Base-by-base conservation (phyloP, 2,888 invertebrate genomes). In the Clusia tigrina region DNA sequence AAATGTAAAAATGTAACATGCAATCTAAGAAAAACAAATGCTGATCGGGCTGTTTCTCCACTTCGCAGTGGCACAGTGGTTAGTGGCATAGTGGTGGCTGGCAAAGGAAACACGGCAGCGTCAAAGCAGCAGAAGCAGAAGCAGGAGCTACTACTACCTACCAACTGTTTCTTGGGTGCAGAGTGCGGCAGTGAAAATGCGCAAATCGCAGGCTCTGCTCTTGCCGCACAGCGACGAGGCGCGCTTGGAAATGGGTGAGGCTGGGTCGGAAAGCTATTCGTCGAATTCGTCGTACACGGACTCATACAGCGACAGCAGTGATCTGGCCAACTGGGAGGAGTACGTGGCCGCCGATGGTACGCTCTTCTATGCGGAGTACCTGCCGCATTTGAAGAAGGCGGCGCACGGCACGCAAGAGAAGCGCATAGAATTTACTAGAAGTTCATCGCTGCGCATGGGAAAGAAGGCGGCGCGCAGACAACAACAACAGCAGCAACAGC, bases 331-430 rank as follows among this genome's bases (percentile, higher is more conserved):
- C 63, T 83, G 83, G 83, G 81, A 81, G 63, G 75, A 77, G 63
- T 78, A 74, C 67, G 75, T 83, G 25, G 71, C 74, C 2, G 69
- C 73, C 42, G 76, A 89, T 71, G 91, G 91, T 2, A 89, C 89
- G 72, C 81, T 92, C 6, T 86, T 90, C 56, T 91, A 87, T 74
- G 87, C 90, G 23, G 90, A 89, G 80, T 86, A 81, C 66, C 80
- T 77, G 73, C 67, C 73, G 61, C 68, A 73, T 72, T 66, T 60
- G 66, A 74, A 68, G 54, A 22, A 18, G 20, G 2, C 17, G 1
- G 37, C 53, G 0, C 52, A 25, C 2, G 63, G 48, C 5, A 55
- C 63, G 69, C 55, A 69, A 56, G 68, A 85, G 80, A 73, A 83
- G 68, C 69, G 82, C 76, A 70, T 79, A 59, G 74, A 80, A 74